phyloP scores from a whole-genome alignment of 2,888 invertebrate genomes.

The Pollenia griseotomentosa region DNA sequence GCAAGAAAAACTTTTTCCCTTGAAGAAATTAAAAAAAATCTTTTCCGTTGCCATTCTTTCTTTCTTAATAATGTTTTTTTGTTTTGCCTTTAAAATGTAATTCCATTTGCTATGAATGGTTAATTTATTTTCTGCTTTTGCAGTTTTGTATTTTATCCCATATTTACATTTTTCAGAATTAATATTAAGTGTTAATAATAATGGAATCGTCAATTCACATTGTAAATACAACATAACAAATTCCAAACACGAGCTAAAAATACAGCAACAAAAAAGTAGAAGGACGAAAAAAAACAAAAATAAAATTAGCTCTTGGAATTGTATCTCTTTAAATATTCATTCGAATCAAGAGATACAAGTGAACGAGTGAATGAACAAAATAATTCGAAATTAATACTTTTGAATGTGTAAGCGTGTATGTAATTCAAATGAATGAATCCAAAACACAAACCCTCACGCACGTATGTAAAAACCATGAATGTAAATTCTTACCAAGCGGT shows the following conservation, averaged over 20 bases:
- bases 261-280: not conserved
- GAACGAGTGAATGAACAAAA: conserved; percentile 30
- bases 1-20: not conserved
- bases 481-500: no score
- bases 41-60: not conserved
- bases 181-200: conserved; percentile 63
- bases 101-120: conserved; percentile 29
- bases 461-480: not conserved
- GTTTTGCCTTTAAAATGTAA: conserved; percentile 6
- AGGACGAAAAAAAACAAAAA: conserved; percentile 20
- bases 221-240: conserved; percentile 43
- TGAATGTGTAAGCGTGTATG: conserved; percentile 6
- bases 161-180: conserved; percentile 23
- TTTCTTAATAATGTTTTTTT: no score
- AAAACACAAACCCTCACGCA: not conserved
- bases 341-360: conserved; percentile 26
- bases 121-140: conserved; percentile 13
- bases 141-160: conserved; percentile 3
- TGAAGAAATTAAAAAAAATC: not conserved
- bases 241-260: conserved; percentile 34
- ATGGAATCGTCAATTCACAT: conserved; percentile 39
- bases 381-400: conserved; percentile 46
- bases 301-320: conserved; percentile 47
- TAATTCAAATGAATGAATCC: not conserved
- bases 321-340: conserved; percentile 62